These are phyloP conservation scores for Gephyroberyx darwinii DNA, from an alignment of 2,797 vertebrate genomes.

Conservation along the genomic window DNA sequence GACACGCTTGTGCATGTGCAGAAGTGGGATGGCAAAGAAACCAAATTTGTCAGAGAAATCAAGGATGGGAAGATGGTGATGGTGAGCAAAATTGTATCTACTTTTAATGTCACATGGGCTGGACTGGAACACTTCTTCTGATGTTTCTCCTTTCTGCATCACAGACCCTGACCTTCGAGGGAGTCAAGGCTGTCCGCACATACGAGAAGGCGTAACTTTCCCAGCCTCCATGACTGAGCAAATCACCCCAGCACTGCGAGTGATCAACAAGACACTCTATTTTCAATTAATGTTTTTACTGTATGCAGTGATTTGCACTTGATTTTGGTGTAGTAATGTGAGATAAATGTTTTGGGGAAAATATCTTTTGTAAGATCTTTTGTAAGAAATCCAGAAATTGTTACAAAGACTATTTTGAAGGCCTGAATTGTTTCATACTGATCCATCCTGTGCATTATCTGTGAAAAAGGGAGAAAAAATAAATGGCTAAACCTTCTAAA, in stretches of 20 bases:
- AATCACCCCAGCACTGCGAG: slow-evolving; percentile 64
- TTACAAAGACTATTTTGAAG: slow-evolving; percentile 35
- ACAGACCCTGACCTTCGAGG: slow-evolving; percentile 91
- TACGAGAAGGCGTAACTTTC: slow-evolving; percentile 91
- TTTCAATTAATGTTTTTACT: slow-evolving; percentile 47
- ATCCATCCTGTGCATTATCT: slow-evolving; percentile 26
- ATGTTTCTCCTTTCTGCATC: slow-evolving; percentile 42
- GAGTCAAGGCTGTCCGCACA: slow-evolving; percentile 89
- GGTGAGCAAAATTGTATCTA: slow-evolving; percentile 74
- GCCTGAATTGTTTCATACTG: slow-evolving; percentile 40
- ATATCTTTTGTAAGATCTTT: slow-evolving; percentile 72
- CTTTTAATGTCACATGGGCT: not conserved
- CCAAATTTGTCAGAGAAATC: slow-evolving; percentile 92
- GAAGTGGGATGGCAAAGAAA: slow-evolving; percentile 96
- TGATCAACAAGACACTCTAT: slow-evolving; percentile 55
- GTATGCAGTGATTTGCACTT: slow-evolving; percentile 57
- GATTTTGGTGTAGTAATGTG: slow-evolving; percentile 48
- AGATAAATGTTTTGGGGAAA: slow-evolving; percentile 57
- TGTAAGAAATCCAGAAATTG: slow-evolving; percentile 62
- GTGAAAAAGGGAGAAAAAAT: slow-evolving; percentile 62
- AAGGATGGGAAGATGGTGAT: slow-evolving; percentile 93
- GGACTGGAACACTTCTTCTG: not conserved
- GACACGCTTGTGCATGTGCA: slow-evolving; percentile 91
- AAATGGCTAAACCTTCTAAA: slow-evolving; percentile 53
- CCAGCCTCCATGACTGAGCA: slow-evolving; percentile 23